A percentile compares a stretch with the other conserved stretches of the same genome.
Conservation (phyloP, 64 coral and sea anemone species). For the Actinia equina region DNA sequence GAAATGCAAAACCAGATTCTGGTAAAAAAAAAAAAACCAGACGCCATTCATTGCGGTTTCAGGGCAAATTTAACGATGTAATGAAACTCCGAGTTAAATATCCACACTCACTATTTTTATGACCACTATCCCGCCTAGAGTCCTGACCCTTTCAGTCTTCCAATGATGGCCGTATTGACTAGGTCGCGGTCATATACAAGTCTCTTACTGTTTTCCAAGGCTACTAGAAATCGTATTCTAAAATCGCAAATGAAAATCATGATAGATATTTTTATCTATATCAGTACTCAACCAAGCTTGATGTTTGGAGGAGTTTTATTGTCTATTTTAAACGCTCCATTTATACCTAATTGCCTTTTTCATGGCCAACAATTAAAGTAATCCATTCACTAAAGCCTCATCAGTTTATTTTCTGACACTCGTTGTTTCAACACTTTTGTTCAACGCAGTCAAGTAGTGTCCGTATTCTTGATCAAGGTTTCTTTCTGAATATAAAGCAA, state of each 20-base stretch:
- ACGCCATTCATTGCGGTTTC: neutral
- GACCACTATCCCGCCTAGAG: neutral
- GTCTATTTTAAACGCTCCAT: slow-evolving; percentile 8
- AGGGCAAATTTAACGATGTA: neutral
- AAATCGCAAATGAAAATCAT: neutral
- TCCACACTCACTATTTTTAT: neutral
- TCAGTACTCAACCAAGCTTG: neutral
- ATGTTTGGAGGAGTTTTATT: neutral
- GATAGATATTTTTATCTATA: neutral
- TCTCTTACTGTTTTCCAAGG: neutral
- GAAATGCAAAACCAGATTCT: neutral
- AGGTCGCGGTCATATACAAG: neutral
- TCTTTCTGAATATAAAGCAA: neutral
- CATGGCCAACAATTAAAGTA: slow-evolving; percentile 9
- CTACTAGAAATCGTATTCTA: neutral
- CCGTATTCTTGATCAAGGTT: neutral
- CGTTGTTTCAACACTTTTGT: neutral
- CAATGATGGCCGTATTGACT: neutral
- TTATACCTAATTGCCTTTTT: neutral
- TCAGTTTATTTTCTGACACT: neutral
- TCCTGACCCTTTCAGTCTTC: slow-evolving; percentile 9
- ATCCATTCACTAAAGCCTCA: neutral
- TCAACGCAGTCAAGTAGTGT: neutral
- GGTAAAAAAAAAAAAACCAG: neutral
- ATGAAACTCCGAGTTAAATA: neutral